A percentile compares a stretch with the other conserved stretches of the same genome.
Conservation (phyloP, 2,113 vertebrate species). For the Climacteris rufus region DNA sequence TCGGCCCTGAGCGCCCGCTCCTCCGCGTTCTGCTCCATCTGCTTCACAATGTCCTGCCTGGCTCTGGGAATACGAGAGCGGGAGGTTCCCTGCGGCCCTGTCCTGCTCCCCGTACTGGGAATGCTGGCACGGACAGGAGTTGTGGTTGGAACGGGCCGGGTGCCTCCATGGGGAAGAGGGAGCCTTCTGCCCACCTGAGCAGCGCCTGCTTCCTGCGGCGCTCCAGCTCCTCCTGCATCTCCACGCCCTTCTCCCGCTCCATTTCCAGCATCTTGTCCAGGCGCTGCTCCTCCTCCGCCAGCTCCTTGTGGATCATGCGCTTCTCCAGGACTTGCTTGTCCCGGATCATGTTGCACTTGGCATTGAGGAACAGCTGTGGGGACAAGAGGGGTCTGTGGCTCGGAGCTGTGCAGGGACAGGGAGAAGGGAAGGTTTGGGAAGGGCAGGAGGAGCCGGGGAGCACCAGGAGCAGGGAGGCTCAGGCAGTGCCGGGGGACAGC, state of each 20-base stretch:
- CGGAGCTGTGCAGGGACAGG: rapidly evolving
- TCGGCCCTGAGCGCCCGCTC: neutral
- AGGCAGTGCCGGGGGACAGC: neutral
- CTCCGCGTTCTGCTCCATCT: neutral
- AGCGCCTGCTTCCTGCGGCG: too few relatives aligned
- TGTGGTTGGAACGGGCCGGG: neutral
- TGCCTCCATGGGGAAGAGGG: neutral
- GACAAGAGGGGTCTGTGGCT: neutral
- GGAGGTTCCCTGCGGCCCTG: neutral
- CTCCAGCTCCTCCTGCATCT: too few relatives aligned
- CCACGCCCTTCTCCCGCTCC: too few relatives aligned
- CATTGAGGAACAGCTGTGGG: too few relatives aligned
- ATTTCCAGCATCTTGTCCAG: too few relatives aligned
- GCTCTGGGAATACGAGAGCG: neutral
- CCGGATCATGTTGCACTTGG: too few relatives aligned
- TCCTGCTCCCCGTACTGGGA: neutral
- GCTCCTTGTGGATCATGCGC: too few relatives aligned
- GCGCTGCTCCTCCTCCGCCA: too few relatives aligned
- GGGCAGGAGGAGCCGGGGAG: neutral
- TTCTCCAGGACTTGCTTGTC: too few relatives aligned
- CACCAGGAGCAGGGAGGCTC: neutral
- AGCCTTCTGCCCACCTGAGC: too few relatives aligned
- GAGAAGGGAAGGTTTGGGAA: neutral
- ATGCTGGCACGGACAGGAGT: neutral
- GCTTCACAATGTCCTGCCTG: neutral